phyloP scores from a whole-genome alignment of 2,797 vertebrate genomes.

The Sternarchorhynchus goeldii region DNA sequence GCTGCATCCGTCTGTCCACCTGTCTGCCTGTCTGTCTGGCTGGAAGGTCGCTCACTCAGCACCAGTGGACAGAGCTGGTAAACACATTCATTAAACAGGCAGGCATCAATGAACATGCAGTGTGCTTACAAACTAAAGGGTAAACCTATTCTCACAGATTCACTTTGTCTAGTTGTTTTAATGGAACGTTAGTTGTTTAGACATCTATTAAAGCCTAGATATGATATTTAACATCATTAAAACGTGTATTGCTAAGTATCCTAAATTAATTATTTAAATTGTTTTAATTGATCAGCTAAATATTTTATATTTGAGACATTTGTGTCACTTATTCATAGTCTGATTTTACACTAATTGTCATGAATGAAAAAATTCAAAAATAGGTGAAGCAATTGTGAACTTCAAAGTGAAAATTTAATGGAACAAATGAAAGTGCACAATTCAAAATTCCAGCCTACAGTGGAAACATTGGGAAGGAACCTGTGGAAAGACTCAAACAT shows the following conservation, averaged over 20 bases:
- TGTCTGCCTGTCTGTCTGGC: constrained; percentile 71
- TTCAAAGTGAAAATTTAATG: too few species aligned
- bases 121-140: constrained; percentile 2
- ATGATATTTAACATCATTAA: not conserved
- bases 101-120: constrained; percentile 39
- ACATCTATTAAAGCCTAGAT: not conserved
- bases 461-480: too few species aligned
- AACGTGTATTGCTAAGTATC: not conserved
- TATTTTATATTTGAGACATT: not conserved
- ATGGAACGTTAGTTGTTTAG: not conserved
- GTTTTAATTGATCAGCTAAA: not conserved
- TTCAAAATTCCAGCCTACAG: too few species aligned
- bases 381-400: too few species aligned
- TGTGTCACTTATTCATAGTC: not conserved
- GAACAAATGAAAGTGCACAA: too few species aligned
- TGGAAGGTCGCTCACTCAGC: constrained; percentile 69
- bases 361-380: too few species aligned
- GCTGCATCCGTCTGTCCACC: constrained; percentile 69
- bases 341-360: not conserved
- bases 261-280: not conserved
- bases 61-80: constrained; percentile 51
- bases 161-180: not conserved
- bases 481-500: too few species aligned
- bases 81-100: constrained; percentile 30
- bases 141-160: not conserved